Base-by-base conservation (phyloP, 2,888 invertebrate species). In the Digitonthophagus gazella region DNA sequence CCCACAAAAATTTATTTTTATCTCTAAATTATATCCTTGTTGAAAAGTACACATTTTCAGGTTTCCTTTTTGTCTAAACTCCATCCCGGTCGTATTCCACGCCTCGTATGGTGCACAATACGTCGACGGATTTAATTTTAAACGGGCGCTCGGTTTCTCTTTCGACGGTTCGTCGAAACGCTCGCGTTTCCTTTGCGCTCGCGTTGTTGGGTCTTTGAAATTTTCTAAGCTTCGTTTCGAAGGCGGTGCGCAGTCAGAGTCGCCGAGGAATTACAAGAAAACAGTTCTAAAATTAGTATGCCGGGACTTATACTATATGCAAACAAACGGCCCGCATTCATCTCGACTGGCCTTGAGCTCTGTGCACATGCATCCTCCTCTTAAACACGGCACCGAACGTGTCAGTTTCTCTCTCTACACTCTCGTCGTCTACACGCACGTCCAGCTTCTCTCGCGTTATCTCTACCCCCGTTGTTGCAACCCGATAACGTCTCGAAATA, bases 321-420 rank as follows among this genome's bases (percentile, higher is more conserved):
- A 70, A 66, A 70, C 63, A 65, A 70, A 68, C 68, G 68, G 61
- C 70, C 66, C 70, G 68, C 65, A 70, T 70, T 69, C 67, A 69
- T 69, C 67, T 68, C 64, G 64, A 44, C 61, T 65, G 69, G 68
- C 70, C 70, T 70, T 70, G 70, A 67, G 63, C 58, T 44, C 58
- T 54, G 63, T 67, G 68, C 66, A 66, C 63, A 65, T 68, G 67
- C 68, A 69, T 69, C 69, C 66, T 66, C 44, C 56, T 69, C 66
- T 66, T 64, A 18, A 20, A 61, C 61, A 57, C 28, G 1, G 28
- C 28, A 8, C 28, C 28, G 28, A 44, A 44, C 28, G 11, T 16
- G 4, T 19, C 61, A 61, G 61, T 61, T n/a, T 18, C 61, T 18
- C 19, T n/a, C 18, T 58, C 58, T 58, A 11, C 28, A 44, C 28